Base-by-base conservation (phyloP, 2,888 invertebrate species). In the Pristionchus arcanus region DNA sequence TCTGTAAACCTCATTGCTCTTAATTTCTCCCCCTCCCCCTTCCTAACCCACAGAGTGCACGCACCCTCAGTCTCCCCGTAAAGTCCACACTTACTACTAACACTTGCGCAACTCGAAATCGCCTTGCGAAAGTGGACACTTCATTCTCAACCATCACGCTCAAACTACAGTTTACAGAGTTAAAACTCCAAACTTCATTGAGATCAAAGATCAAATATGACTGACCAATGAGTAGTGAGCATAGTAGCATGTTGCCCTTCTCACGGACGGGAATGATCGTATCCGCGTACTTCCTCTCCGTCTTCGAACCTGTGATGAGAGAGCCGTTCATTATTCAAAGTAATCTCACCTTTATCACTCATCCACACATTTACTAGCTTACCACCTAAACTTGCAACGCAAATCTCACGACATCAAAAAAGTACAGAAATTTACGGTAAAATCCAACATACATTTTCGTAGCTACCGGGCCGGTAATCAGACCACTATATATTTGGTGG, bases 241-340 rank as follows among this genome's bases (percentile, higher is more conserved):
- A 96, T 87, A 99, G 96, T 87, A 99, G 96, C 95, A 97, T 98
- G 96, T 99, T 99, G 81, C 99, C 98, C 95, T 97, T 97, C 95
- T 97, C 97, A 31, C 99, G 96, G 0, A 99, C 97, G 0, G 99
- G 99, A 95, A 97, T 97, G 91, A 99, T 99, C 53, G 95, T 94
- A 91, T 95, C 96, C 0, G 99, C 98, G 96, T 98, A 98, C 31
- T 90, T 90, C 28, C 92, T 91, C 90, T 95, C 95, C 25, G 91
- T 91, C 81, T 93, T 91, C 19, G 94, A 94, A 11, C 94, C 94
- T 92, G 84, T 2, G n/a, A 25, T 49, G 4, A 13, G 42, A 49
- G 42, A 3, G 7, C 2, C 25, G n/a, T 25, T 63, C 0, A 49
- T 49, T 49, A 49, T 49, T 49, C 13, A 7, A 3, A 9, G 42